Evolutionary conservation across 2,797 vertebrate species (phyloP).

Genomic region (Melanogrammus aeglefinus): DNA sequence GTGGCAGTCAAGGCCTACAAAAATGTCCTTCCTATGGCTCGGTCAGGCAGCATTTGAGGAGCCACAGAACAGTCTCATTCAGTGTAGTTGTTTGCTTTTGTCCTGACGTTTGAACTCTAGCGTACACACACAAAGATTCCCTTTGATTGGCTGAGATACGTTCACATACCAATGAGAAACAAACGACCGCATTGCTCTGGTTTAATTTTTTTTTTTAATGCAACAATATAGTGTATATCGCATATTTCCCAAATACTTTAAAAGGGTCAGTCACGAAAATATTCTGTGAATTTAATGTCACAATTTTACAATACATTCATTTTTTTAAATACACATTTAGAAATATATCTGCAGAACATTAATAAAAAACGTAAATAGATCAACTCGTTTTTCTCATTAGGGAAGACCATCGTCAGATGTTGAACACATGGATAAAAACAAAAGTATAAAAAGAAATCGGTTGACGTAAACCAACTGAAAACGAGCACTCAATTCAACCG

Average conservation of each 20-base stretch:
- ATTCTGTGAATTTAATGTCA: constrained; percentile 43
- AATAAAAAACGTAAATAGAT: constrained; percentile 26
- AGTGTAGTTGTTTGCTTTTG: constrained; percentile 44
- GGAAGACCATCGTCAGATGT: neutral
- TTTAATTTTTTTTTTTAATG: constrained; percentile 49
- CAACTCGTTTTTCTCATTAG: neutral
- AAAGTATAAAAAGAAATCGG: neutral
- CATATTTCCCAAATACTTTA: constrained; percentile 45
- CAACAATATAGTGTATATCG: constrained; percentile 57
- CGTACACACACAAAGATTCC: neutral
- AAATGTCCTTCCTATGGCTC: constrained; percentile 13
- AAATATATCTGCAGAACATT: constrained; percentile 50
- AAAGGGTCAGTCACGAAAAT: constrained; percentile 71
- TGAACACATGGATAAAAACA: neutral
- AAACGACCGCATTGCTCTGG: neutral
- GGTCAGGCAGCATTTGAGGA: constrained; percentile 11
- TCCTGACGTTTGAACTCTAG: constrained; percentile 16
- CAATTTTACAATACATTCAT: constrained; percentile 61
- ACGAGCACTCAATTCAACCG: neutral
- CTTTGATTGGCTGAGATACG: constrained; percentile 54
- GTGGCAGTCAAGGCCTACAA: neutral
- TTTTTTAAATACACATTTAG: constrained; percentile 67
- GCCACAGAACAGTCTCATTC: neutral
- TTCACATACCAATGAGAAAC: constrained; percentile 24
- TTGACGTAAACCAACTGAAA: neutral